Evolutionary conservation across 2,888 invertebrate genomes (phyloP).

Genomic region (Hirudinaria manillensis): DNA sequence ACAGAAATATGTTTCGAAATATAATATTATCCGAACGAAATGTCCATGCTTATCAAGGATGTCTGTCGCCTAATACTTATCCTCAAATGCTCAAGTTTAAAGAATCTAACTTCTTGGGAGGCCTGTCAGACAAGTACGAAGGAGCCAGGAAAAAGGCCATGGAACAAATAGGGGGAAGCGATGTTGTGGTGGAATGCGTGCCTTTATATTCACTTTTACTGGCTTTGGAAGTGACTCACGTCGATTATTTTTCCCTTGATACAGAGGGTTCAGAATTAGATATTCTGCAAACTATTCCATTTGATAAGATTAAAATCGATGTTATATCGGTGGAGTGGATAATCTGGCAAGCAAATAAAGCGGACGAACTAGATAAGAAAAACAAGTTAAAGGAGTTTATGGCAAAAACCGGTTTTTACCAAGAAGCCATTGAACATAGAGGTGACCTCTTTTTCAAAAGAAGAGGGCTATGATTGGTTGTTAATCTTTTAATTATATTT

Average conservation of each 20-base stretch:
- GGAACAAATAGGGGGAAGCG: background rate
- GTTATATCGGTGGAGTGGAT: slow-evolving; percentile 24
- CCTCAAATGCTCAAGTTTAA: background rate
- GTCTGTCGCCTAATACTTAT: slow-evolving; percentile 10
- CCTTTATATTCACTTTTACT: slow-evolving; percentile 27
- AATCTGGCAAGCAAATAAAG: background rate
- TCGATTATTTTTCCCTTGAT: slow-evolving; percentile 33
- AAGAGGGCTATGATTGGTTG: background rate
- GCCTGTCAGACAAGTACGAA: background rate
- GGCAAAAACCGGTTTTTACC: background rate
- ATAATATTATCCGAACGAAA: slow-evolving; percentile 10
- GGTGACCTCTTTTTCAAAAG: background rate
- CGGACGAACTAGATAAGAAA: background rate
- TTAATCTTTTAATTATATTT: background rate
- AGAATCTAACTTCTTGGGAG: background rate
- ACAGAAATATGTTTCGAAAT: slow-evolving; percentile 3
- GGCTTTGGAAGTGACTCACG: slow-evolving; percentile 19
- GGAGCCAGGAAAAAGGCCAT: background rate
- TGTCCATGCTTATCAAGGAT: slow-evolving; percentile 5
- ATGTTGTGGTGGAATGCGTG: slow-evolving; percentile 20
- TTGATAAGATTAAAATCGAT: slow-evolving; percentile 28
- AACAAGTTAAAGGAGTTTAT: slow-evolving; percentile 9
- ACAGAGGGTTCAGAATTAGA: slow-evolving; percentile 30
- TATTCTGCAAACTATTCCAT: slow-evolving; percentile 30
- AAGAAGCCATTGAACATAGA: background rate